Evolutionary conservation across 2,888 invertebrate species (phyloP).

Genomic region (Dioctria rufipes): DNA sequence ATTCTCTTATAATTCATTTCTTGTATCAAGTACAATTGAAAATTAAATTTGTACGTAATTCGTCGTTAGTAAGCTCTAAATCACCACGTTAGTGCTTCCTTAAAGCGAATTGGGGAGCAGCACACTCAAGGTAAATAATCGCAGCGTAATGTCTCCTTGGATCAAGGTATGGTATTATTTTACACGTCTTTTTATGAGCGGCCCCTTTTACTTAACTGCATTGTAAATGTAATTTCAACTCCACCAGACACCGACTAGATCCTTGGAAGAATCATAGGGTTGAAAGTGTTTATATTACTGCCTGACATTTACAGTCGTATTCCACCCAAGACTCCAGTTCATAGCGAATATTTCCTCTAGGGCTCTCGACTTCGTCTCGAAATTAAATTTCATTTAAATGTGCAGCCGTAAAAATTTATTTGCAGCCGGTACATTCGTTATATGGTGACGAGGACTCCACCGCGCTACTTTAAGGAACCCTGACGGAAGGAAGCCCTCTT

Average conservation of each 20-base stretch:
- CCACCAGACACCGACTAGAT: conserved; percentile 3
- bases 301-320: conserved; percentile 22
- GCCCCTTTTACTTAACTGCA: conserved; percentile 41
- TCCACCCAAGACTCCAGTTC: background rate
- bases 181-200: conserved; percentile 10
- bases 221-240: conserved; percentile 46
- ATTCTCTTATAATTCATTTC: conserved; percentile 22
- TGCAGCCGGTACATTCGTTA: conserved; percentile 40
- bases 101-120: background rate
- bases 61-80: conserved; percentile 47
- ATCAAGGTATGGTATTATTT: conserved; percentile 9
- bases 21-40: conserved; percentile 36
- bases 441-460: conserved; percentile 9
- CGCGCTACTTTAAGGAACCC: background rate
- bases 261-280: conserved; percentile 30
- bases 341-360: background rate
- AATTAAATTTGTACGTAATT: conserved; percentile 47
- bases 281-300: conserved; percentile 46
- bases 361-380: conserved; percentile 17
- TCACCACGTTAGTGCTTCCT: conserved; percentile 32
- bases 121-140: conserved; percentile 30
- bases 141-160: conserved; percentile 28
- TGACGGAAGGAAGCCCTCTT: conserved; percentile 1
- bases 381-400: conserved; percentile 53
- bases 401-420: conserved; percentile 53